phyloP scores from a whole-genome alignment of 92 coral and sea anemone species.

The Zoanthus sansibaricus region DNA sequence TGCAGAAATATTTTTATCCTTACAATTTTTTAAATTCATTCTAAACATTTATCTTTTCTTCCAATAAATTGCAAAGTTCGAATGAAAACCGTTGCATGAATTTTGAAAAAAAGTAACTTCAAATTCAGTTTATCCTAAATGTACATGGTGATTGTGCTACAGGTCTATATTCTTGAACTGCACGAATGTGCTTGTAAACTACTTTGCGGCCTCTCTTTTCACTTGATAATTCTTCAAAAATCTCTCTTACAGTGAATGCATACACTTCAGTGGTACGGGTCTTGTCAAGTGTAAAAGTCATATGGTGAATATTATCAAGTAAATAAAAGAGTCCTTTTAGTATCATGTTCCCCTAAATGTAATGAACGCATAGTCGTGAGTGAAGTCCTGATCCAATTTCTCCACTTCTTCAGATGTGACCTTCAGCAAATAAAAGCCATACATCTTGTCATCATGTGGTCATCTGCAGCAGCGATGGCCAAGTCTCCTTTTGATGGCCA shows the following conservation, averaged over 20 bases:
- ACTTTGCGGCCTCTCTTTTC: too few species aligned
- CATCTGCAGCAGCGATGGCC: conserved; percentile 61
- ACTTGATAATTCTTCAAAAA: too few species aligned
- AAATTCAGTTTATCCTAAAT: conserved; percentile 10
- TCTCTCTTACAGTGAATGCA: too few species aligned
- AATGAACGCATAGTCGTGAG: too few species aligned
- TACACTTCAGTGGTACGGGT: too few species aligned
- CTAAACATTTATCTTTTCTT: neutral
- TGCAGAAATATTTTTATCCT: conserved; percentile 1
- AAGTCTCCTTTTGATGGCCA: too few species aligned
- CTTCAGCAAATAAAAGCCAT: conserved; percentile 55
- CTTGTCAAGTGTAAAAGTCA: too few species aligned
- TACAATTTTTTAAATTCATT: neutral
- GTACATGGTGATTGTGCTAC: conserved; percentile 21
- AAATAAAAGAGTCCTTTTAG: too few species aligned
- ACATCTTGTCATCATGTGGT: conserved; percentile 29
- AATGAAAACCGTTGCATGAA: conserved; percentile 4
- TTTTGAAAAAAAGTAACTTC: conserved; percentile 1
- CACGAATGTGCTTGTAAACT: too few species aligned
- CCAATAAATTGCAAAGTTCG: conserved; percentile 5
- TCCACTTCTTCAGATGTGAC: conserved; percentile 1
- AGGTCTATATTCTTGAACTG: neutral
- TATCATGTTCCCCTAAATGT: too few species aligned
- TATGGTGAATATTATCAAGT: too few species aligned
- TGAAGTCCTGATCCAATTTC: neutral